Evolutionary conservation across 2,888 invertebrate species (phyloP).

Genomic region (Ptychoptera albimana): DNA sequence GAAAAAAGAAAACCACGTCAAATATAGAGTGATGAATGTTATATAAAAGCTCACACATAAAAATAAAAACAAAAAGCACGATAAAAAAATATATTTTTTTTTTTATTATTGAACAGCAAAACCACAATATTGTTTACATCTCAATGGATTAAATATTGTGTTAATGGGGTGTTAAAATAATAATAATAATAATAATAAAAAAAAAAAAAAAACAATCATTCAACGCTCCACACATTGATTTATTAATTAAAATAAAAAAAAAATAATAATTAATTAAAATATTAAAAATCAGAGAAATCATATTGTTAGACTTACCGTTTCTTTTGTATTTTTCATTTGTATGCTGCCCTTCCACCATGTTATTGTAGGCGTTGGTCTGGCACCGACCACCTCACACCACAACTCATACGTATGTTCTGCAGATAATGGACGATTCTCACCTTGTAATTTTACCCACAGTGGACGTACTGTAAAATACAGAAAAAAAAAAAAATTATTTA

Average conservation of each 20-base stretch:
- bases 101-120: neutral
- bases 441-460: slow-evolving; percentile 41
- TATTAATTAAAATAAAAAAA: neutral
- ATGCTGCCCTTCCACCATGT: slow-evolving; percentile 50
- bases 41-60: no score
- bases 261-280: neutral
- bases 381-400: slow-evolving; percentile 47
- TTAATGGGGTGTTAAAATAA: neutral
- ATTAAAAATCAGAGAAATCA: neutral
- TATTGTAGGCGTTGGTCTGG: slow-evolving; percentile 45
- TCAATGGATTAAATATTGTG: no score
- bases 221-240: neutral
- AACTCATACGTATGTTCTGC: slow-evolving; percentile 45
- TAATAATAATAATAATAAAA: neutral
- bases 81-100: neutral
- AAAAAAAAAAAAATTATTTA: slow-evolving; percentile 5
- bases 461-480: slow-evolving; percentile 40
- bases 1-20: neutral
- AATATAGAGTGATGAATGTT: neutral
- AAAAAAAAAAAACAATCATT: neutral
- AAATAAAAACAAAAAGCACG: slow-evolving; percentile 3
- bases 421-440: slow-evolving; percentile 44
- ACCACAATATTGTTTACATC: no score
- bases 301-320: slow-evolving; percentile 42
- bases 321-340: slow-evolving; percentile 38